phyloP scores from a whole-genome alignment of 2,113 vertebrate genomes.

The Nesoenas mayeri region DNA sequence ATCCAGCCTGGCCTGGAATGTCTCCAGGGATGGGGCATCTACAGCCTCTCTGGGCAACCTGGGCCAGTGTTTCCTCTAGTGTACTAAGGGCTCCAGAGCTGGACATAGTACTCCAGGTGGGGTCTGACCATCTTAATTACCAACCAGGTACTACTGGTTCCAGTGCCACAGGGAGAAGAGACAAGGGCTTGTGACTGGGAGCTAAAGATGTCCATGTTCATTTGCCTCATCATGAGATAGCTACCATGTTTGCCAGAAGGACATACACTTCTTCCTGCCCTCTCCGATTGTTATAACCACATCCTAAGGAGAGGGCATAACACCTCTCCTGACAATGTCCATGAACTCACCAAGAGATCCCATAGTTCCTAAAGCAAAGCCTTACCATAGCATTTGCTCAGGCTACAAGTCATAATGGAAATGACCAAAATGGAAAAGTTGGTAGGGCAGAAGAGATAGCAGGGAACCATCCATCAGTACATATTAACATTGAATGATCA shows the following conservation, averaged over 20 bases:
- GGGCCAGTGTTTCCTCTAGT: no score
- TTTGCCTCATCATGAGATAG: background rate
- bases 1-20: no score
- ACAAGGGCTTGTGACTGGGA: rapidly evolving
- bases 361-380: background rate
- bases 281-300: background rate
- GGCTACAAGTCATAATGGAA: background rate
- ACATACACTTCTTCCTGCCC: background rate
- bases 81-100: no score
- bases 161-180: background rate
- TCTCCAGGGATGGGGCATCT: no score
- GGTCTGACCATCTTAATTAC: background rate
- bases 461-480: background rate
- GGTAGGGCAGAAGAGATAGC: background rate
- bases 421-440: background rate
- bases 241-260: background rate
- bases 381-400: background rate
- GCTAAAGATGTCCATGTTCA: background rate
- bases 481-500: constrained; percentile 8
- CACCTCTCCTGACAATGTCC: rapidly evolving
- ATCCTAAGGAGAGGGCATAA: background rate
- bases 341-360: background rate
- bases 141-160: background rate
- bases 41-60: no score
- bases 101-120: no score